Conservation (phyloP, 2,113 vertebrate species). For the Protobothrops flavoviridis region DNA sequence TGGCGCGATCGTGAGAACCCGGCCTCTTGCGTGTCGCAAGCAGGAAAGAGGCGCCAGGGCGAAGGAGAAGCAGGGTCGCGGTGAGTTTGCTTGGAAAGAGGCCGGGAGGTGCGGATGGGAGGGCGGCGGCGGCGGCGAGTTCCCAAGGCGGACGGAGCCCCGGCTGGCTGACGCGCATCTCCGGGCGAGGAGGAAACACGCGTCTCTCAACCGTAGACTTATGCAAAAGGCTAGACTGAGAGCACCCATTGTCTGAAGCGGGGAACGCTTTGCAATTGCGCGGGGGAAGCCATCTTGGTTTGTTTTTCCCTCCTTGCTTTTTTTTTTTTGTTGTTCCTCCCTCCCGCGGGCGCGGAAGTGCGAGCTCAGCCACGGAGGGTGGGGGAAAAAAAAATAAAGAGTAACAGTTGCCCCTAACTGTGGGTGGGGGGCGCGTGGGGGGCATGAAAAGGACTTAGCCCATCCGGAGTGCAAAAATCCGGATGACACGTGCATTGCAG, state of each 20-base stretch:
- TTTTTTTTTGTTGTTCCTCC: no score
- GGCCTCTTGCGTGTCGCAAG: background rate
- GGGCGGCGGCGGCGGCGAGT: background rate
- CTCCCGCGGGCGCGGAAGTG: background rate
- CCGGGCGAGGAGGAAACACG: background rate
- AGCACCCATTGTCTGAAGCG: background rate
- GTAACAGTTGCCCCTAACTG: no score
- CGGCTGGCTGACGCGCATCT: background rate
- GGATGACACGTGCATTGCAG: background rate
- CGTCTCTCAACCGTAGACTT: conserved; percentile 7
- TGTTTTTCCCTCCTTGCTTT: background rate
- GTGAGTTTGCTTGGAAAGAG: background rate
- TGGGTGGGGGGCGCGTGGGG: background rate
- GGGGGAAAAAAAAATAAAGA: background rate
- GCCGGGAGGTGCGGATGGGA: background rate
- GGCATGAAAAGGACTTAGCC: background rate
- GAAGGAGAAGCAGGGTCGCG: background rate
- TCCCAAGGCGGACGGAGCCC: background rate
- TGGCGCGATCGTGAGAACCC: background rate
- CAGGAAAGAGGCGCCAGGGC: background rate
- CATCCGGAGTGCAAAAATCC: background rate
- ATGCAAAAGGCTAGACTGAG: conserved; percentile 4
- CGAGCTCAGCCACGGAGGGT: background rate
- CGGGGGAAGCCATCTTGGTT: conserved; percentile 4
- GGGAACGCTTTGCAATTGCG: background rate